A percentile compares a stretch with the other conserved stretches of the same genome.
phyloP scores from a whole-genome alignment of 2,888 invertebrate species.

The Silvanus unidentatus region DNA sequence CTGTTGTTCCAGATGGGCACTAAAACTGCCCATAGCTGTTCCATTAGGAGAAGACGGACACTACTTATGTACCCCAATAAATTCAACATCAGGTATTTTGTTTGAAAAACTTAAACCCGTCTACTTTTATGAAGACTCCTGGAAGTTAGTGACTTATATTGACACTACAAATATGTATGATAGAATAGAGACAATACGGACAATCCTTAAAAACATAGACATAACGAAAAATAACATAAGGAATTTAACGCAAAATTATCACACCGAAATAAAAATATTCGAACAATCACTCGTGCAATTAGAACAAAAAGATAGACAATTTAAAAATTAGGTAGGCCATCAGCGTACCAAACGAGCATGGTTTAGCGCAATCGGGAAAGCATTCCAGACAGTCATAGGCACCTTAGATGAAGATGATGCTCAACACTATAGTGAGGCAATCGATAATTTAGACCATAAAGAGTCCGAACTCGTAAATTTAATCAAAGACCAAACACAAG shows the following conservation, averaged over 20 bases:
- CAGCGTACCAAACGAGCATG: constrained; percentile 8
- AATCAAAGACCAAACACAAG: too few relatives aligned
- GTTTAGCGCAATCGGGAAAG: constrained; percentile 12
- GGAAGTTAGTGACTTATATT: constrained; percentile 15
- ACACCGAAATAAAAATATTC: neutral
- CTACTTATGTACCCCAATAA: neutral
- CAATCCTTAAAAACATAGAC: neutral
- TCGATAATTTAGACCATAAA: constrained; percentile 11
- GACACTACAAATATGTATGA: constrained; percentile 4
- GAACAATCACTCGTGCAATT: neutral
- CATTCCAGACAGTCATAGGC: constrained; percentile 15
- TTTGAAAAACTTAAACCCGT: constrained; percentile 2
- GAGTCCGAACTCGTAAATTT: constrained; percentile 5
- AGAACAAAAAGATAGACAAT: constrained; percentile 3
- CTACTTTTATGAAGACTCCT: constrained; percentile 8
- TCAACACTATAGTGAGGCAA: constrained; percentile 14
- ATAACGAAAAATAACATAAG: too few relatives aligned
- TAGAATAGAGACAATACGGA: neutral
- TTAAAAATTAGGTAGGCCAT: constrained; percentile 4
- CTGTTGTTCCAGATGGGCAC: constrained; percentile 15
- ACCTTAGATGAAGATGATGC: constrained; percentile 18
- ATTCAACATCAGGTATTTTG: neutral
- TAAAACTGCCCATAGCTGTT: neutral
- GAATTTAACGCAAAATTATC: neutral
- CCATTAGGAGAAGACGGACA: too few relatives aligned